phyloP scores from a whole-genome alignment of 2,113 vertebrate genomes.

The Ginglymostoma cirratum region DNA sequence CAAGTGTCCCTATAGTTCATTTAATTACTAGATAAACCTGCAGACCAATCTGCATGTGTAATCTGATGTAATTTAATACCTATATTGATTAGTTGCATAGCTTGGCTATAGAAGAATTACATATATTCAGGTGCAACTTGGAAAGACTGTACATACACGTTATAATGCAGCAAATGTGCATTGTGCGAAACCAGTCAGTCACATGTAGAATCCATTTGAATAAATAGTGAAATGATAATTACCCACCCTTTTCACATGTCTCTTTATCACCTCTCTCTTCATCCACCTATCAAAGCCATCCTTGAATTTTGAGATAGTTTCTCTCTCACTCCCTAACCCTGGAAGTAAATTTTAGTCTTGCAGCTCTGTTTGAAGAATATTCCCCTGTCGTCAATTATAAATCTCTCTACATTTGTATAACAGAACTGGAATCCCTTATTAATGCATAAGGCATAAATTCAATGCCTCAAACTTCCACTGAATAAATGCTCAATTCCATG shows the following conservation, averaged over 20 bases:
- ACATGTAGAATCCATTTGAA: not conserved
- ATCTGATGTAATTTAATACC: not conserved
- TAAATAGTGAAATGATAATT: not conserved
- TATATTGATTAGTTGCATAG: not conserved
- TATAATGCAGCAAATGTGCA: not conserved
- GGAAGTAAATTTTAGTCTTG: not conserved
- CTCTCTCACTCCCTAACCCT: not conserved
- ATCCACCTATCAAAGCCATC: not conserved
- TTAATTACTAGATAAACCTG: not conserved
- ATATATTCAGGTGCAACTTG: not conserved
- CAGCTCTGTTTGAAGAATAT: constrained; percentile 26
- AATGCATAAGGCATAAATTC: not conserved
- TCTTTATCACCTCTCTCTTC: not conserved
- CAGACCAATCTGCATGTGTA: not conserved
- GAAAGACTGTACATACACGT: not conserved
- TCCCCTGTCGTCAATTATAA: not conserved
- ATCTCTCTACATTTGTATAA: not conserved
- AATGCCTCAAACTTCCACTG: not conserved
- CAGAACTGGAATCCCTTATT: not conserved
- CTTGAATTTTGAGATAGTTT: not conserved
- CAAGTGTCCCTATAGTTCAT: not conserved
- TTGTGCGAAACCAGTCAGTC: not conserved
- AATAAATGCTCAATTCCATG: not conserved
- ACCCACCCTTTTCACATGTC: not conserved
- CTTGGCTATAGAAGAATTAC: not conserved